phyloP scores from a whole-genome alignment of 2,888 invertebrate genomes.

The Orchestes rusci region DNA sequence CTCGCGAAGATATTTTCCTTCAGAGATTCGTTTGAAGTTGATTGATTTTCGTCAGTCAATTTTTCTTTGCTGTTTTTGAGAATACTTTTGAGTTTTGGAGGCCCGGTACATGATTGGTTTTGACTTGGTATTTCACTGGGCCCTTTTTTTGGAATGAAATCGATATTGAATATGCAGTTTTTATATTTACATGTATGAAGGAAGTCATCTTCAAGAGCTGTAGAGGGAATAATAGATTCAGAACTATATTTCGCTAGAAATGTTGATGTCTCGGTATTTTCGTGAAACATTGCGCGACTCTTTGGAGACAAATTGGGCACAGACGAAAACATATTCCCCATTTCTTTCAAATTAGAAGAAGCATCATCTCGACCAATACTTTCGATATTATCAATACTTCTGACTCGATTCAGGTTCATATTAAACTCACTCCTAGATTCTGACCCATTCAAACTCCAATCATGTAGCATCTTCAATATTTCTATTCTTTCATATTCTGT shows the following conservation, averaged over 20 bases:
- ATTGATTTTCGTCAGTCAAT: conserved; percentile 25
- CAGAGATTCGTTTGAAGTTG: conserved; percentile 9
- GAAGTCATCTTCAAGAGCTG: conserved; percentile 33
- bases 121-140: conserved; percentile 43
- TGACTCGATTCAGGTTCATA: conserved; percentile 24
- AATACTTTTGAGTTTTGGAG: conserved; percentile 33
- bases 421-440: conserved; percentile 37
- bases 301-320: conserved; percentile 39
- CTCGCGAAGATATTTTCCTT: conserved; percentile 24
- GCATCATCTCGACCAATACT: conserved; percentile 23
- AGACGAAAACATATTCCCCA: conserved; percentile 34
- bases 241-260: conserved; percentile 31
- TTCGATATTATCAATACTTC: conserved; percentile 17
- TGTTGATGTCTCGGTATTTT: conserved; percentile 4
- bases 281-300: conserved; percentile 16
- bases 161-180: conserved; percentile 44
- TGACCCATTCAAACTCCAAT: conserved; percentile 43
- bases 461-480: conserved; percentile 41
- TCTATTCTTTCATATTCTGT: conserved; percentile 42
- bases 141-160: conserved; percentile 42
- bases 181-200: conserved; percentile 41
- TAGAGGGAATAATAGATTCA: conserved; percentile 14
- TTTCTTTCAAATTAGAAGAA: conserved; percentile 25
- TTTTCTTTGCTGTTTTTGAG: conserved; percentile 37
- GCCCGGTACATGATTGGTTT: conserved; percentile 14